Conservation (phyloP, 2,113 vertebrate species). For the Coptodon rendalli region DNA sequence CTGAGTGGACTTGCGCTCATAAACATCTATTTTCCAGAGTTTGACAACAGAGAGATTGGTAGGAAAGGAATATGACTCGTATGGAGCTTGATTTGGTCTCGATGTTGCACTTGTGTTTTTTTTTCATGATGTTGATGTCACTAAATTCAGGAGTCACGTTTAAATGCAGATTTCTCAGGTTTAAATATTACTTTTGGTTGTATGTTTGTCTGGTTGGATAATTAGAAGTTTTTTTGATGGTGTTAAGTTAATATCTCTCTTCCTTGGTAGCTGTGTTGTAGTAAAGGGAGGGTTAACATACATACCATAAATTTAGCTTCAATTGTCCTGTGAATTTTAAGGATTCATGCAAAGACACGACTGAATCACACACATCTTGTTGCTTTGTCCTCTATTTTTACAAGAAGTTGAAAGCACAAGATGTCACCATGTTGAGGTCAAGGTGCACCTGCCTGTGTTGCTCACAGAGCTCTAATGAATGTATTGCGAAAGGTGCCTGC, state of each 20-base stretch:
- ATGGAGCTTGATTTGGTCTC: background rate
- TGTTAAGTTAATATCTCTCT: background rate
- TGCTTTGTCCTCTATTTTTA: constrained; percentile 38
- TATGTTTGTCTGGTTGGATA: background rate
- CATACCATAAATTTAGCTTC: background rate
- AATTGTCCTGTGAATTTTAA: background rate
- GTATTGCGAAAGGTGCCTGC: background rate
- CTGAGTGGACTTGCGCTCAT: background rate
- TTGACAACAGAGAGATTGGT: background rate
- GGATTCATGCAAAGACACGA: background rate
- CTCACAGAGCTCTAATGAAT: constrained; percentile 40
- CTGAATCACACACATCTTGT: background rate
- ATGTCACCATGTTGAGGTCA: constrained; percentile 31
- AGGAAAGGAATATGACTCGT: background rate
- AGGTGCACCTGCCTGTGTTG: constrained; percentile 19
- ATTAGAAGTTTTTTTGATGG: background rate
- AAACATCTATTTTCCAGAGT: background rate
- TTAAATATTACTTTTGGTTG: background rate
- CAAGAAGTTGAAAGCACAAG: constrained; percentile 28
- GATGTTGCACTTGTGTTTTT: background rate
- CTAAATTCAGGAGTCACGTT: background rate
- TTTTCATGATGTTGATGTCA: background rate
- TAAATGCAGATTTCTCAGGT: background rate
- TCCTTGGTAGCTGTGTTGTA: background rate
- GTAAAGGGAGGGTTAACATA: background rate